Evolutionary conservation across 37 sponge, comb jelly and placozoan species (phyloP).

Genomic region (Eunapius fragilis): DNA sequence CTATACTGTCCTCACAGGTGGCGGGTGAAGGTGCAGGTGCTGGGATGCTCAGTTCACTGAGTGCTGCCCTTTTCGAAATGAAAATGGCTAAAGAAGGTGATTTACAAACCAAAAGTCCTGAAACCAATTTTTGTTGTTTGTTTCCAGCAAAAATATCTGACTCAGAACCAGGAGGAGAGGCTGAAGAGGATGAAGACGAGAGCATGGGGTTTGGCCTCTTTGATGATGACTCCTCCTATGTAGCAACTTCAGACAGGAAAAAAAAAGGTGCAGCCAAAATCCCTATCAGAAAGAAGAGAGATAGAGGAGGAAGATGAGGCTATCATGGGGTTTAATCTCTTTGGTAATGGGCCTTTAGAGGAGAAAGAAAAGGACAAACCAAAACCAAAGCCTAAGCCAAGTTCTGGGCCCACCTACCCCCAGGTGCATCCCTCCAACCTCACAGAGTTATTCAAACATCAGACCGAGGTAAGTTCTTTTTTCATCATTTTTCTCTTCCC

Average conservation of each 20-base stretch:
- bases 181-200: too few relatives aligned
- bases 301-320: background rate
- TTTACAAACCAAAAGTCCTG: background rate
- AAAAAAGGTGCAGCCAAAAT: too few relatives aligned
- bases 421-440: background rate
- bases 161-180: too few relatives aligned
- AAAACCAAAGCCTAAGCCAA: background rate
- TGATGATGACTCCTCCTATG: background rate
- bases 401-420: background rate
- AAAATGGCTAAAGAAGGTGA: background rate
- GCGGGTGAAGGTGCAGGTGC: background rate
- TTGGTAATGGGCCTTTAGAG: background rate
- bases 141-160: background rate
- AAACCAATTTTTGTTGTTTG: background rate
- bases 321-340: slow-evolving; percentile 7
- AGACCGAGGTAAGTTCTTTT: slow-evolving; percentile 27
- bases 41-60: background rate
- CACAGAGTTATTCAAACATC: slow-evolving; percentile 10
- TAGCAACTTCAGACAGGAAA: too few relatives aligned
- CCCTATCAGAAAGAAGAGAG: background rate
- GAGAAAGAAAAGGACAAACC: background rate
- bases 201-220: slow-evolving; percentile 11
- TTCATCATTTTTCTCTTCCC: too few relatives aligned
- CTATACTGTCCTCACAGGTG: background rate
- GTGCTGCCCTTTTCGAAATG: background rate